A percentile compares a stretch with the other conserved stretches of the same genome.
Conservation (phyloP, 2,113 vertebrate species). For the Struthio camelus region DNA sequence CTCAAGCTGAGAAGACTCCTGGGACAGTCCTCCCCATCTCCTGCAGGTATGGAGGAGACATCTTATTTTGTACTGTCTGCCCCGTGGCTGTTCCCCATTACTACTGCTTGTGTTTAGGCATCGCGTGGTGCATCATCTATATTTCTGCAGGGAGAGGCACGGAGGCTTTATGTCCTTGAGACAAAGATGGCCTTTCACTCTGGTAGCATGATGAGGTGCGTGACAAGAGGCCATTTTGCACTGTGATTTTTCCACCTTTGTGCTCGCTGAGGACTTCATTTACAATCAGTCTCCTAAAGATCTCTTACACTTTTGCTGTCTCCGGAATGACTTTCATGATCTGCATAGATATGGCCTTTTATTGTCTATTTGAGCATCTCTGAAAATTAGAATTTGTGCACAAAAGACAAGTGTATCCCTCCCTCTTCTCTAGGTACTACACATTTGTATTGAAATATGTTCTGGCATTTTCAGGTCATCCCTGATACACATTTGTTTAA, state of each 20-base stretch:
- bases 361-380: not conserved
- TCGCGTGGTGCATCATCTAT: not conserved
- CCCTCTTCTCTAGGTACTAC: not conserved
- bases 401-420: not conserved
- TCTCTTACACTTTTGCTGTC: not conserved
- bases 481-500: not conserved
- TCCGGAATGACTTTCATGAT: not conserved
- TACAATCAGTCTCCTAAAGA: not conserved
- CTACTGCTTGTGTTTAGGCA: not conserved
- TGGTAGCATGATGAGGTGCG: not conserved
- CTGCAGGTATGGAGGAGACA: constrained; percentile 59
- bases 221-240: not conserved
- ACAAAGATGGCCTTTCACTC: not conserved
- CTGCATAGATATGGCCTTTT: too few relatives aligned
- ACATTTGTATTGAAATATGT: too few relatives aligned
- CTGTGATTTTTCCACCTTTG: not conserved
- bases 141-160: not conserved
- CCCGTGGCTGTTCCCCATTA: not conserved
- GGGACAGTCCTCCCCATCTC: constrained; percentile 69
- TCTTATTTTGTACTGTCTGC: not conserved
- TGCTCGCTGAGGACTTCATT: not conserved
- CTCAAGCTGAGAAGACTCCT: not conserved
- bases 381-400: not conserved
- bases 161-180: not conserved
- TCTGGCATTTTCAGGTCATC: too few relatives aligned